phyloP scores from a whole-genome alignment of 2,797 vertebrate genomes.

The Chiropotes sagulatus region DNA sequence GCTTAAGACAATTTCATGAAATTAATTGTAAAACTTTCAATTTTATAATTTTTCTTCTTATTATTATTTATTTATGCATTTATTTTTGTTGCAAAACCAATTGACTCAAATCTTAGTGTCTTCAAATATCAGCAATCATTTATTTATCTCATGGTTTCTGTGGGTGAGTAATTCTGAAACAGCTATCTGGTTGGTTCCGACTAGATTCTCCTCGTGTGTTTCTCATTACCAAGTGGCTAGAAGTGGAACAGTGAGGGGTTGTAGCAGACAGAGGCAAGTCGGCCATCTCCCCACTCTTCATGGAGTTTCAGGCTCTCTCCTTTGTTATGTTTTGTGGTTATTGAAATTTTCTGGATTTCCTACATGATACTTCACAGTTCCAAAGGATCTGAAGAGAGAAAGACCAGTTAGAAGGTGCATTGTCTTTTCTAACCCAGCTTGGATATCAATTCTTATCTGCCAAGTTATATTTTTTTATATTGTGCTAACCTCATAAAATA shows the following conservation, averaged over 20 bases:
- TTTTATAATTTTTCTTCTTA: background rate
- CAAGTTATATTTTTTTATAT: background rate
- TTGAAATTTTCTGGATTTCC: background rate
- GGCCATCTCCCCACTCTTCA: background rate
- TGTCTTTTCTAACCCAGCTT: background rate
- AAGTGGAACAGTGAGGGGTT: background rate
- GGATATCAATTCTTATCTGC: background rate
- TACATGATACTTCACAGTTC: background rate
- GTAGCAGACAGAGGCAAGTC: fast-evolving
- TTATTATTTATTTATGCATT: background rate
- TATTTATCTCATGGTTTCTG: background rate
- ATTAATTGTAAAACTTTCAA: background rate
- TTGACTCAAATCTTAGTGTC: background rate
- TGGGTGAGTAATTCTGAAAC: background rate
- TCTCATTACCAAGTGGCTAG: background rate
- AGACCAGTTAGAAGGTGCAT: background rate
- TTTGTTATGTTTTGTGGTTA: background rate
- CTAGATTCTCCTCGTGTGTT: background rate
- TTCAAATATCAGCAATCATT: background rate
- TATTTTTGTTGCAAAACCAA: background rate
- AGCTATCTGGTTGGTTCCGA: background rate
- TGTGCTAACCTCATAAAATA: background rate
- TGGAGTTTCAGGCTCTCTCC: background rate
- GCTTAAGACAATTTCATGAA: background rate
- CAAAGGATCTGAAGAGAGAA: background rate